phyloP scores from a whole-genome alignment of 2,888 invertebrate genomes.

The Myopa tessellatipennis region DNA sequence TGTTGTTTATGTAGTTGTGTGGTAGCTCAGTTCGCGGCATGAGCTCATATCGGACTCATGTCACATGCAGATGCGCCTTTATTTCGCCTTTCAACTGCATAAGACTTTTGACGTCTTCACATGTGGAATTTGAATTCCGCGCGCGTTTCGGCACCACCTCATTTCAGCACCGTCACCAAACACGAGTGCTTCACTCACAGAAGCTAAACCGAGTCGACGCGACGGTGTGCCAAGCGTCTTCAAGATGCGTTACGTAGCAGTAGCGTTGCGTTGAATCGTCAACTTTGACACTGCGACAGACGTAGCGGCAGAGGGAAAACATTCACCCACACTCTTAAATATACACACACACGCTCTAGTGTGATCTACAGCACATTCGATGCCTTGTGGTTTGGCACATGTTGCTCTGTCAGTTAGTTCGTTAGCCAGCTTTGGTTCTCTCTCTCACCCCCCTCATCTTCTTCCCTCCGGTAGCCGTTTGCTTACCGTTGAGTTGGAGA shows the following conservation, averaged over 20 bases:
- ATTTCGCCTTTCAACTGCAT: constrained; percentile 34
- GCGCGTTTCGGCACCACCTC: not conserved
- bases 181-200: not conserved
- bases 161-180: constrained; percentile 30
- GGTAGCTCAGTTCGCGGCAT: not conserved
- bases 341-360: constrained; percentile 5
- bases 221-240: constrained; percentile 21
- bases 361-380: too few relatives aligned
- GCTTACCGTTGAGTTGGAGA: constrained; percentile 23
- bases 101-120: constrained; percentile 31
- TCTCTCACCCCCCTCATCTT: not conserved
- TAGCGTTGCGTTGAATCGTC: constrained; percentile 32
- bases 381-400: not conserved
- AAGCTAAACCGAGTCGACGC: constrained; percentile 45
- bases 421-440: not conserved
- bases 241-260: constrained; percentile 24
- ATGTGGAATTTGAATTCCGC: constrained; percentile 26
- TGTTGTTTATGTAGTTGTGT: not conserved
- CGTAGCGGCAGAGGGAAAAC: not conserved
- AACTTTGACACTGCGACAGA: not conserved
- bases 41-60: not conserved
- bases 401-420: not conserved
- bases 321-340: constrained; percentile 25
- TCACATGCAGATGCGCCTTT: constrained; percentile 14
- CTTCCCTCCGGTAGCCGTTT: not conserved